Evolutionary conservation across 2,113 vertebrate genomes (phyloP), one percentile per base, ranked within the genome.

Genomic region (Steatornis caripensis): DNA sequence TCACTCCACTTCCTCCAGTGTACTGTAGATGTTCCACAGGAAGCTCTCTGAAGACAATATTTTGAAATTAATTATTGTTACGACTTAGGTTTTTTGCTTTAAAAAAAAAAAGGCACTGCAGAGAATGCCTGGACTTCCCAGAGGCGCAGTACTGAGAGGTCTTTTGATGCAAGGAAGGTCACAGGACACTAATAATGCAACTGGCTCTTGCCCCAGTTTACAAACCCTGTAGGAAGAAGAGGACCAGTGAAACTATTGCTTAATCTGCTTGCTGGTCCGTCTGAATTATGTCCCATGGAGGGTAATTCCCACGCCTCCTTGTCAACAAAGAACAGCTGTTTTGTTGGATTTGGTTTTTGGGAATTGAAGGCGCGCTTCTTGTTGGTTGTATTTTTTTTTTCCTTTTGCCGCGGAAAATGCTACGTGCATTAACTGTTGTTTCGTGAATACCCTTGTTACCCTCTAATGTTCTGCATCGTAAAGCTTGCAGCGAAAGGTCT

Each of bases 31-130:
- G 2, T 60, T 86, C 89, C 57, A 68, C 11, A 78, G 49, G 34
- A 92, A 64, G 34, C 53, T 68, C 45, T 93, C 69, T 53, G 84
- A 88, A 93, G 79, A 64, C 78, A 86, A 4, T 66, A 74, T 77
- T 88, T 86, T 95, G 41, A 81, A 93, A 89, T 86, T 84, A 93
- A 81, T 89, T 86, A 51, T 51, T 90, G 27, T 62, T 92, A 95
- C 15, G 14, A 43, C 69, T 78, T 90, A 49, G 29, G 39, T 15
- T 49, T 86, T 80, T 54, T 76, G 9, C 27, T 55, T 55, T 57
- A 0, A 43, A 51, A 70, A 82, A 62, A 41, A 65, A 68, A 15
- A 0, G 36, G 5, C n/a, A 21, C n/a, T 57, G 57, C 53, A 80
- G 41, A 91, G 34, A 64, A 79, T 79, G 57, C 30, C 65, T 86